Base-by-base conservation (phyloP, 2,888 invertebrate species). In the Drosophila kambysellisi region DNA sequence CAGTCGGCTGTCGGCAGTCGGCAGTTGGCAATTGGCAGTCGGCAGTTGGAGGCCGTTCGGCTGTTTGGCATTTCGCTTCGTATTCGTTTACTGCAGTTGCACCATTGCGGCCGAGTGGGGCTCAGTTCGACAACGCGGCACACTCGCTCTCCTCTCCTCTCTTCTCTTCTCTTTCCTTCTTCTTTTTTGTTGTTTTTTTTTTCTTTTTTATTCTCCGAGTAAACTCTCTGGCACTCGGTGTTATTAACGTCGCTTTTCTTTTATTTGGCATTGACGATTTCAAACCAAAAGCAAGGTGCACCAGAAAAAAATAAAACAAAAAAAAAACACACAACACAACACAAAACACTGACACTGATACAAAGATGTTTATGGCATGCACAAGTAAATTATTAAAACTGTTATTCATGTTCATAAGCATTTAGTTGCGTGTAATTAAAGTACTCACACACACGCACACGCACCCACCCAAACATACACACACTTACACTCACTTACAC, bases 221-320 rank as follows among this genome's bases (percentile, higher is more conserved):
- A 29, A 57, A 57, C 69, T 58, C 80, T 62, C 62, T 59, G 51
- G 11, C 50, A 39, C 50, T 67, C 74, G 67, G 61, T 62, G 46
- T 65, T 81, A 72, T 78, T 78, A 78, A 72, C 78, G 81, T 78
- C 67, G 78, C 77, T 81, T 77, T 81, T 68, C 72, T 77, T 78
- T 77, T 67, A 81, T 68, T 81, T 78, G 78, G 78, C 81, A 81
- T 78, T 78, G 81, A 81, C 78, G 81, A 72, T 77, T 64, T 64
- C 53, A 76, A 76, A 51, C 62, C 65, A 77, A 72, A 68, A 65
- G 37, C 54, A 77, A 78, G 61, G 57, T 76, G 70, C 76, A 68
- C 52, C 53, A 39, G n/a, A 33, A 46, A 35, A 33, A 17, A 11
- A 25, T 8, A 11, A 51, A 32, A n/a, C 5, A n/a, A 51, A 4